Percentiles rank a stretch among this genome's conserved stretches.
Conservation (phyloP, 2,113 vertebrate genomes). For the Eulemur macaco region DNA sequence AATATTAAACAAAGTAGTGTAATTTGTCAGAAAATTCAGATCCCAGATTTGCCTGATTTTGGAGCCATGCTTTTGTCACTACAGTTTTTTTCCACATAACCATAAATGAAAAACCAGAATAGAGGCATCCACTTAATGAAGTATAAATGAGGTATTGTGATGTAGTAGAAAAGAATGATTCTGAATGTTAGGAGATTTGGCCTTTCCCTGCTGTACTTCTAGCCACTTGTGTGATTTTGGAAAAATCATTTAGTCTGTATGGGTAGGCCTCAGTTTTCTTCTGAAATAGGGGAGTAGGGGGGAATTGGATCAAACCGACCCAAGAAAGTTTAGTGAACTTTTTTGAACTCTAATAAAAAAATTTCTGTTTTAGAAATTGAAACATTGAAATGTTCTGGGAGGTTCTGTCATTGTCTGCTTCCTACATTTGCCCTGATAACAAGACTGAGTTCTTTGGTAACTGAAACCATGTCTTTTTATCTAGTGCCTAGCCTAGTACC, state of each 20-base stretch:
- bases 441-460: slow-evolving; percentile 30
- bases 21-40: slow-evolving; percentile 44
- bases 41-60: not conserved
- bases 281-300: not conserved
- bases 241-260: not conserved
- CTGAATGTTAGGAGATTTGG: not conserved
- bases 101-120: not conserved
- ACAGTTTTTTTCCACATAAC: not conserved
- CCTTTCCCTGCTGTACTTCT: not conserved
- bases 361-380: slow-evolving; percentile 7
- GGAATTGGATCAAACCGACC: not conserved
- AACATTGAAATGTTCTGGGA: slow-evolving; percentile 44
- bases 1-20: not conserved
- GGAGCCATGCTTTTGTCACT: not conserved
- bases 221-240: slow-evolving; percentile 24
- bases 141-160: slow-evolving; percentile 24
- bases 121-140: not conserved
- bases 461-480: slow-evolving; percentile 23
- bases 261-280: not conserved
- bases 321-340: slow-evolving; percentile 27
- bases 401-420: slow-evolving; percentile 15
- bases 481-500: not conserved
- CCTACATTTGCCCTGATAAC: not conserved
- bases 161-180: not conserved
- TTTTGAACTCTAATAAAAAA: slow-evolving; percentile 9